Evolutionary conservation across 37 sponge, comb jelly and placozoan species (phyloP).

Genomic region (Beroe forskalii): DNA sequence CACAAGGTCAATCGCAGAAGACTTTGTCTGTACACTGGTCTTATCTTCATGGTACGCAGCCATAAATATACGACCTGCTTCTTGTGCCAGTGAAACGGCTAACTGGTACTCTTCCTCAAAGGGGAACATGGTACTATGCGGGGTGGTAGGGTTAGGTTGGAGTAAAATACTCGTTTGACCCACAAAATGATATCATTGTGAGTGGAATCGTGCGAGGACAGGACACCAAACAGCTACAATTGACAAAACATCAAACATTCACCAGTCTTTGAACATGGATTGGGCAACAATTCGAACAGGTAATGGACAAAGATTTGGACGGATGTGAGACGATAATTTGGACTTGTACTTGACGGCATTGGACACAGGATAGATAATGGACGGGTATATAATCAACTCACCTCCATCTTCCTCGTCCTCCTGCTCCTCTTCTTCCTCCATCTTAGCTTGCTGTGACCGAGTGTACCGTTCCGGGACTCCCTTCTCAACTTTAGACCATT

Average conservation of each 20-base stretch:
- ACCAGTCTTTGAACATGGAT: background rate
- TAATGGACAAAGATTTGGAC: background rate
- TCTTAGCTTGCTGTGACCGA: constrained; percentile 76
- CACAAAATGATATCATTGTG: background rate
- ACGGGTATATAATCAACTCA: no score
- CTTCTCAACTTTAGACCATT: constrained; percentile 71
- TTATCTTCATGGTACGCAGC: background rate
- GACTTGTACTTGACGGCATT: no score
- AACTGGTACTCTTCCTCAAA: background rate
- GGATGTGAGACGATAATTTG: background rate
- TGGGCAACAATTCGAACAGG: background rate
- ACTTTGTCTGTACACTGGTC: background rate
- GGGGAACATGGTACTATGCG: background rate
- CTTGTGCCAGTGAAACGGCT: background rate
- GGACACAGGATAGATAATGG: no score
- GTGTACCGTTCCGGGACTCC: constrained; percentile 73
- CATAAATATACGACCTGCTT: background rate
- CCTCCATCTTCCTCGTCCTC: constrained; percentile 58
- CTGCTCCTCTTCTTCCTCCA: constrained; percentile 55
- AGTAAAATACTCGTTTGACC: background rate
- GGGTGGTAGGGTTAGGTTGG: background rate
- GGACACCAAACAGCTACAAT: no score
- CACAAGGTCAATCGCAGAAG: background rate
- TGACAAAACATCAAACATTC: no score
- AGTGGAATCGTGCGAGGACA: no score